Evolutionary conservation across 2,888 invertebrate genomes (phyloP), one percentile per base, ranked within the genome.

Genomic region (Nymphalis polychloros): DNA sequence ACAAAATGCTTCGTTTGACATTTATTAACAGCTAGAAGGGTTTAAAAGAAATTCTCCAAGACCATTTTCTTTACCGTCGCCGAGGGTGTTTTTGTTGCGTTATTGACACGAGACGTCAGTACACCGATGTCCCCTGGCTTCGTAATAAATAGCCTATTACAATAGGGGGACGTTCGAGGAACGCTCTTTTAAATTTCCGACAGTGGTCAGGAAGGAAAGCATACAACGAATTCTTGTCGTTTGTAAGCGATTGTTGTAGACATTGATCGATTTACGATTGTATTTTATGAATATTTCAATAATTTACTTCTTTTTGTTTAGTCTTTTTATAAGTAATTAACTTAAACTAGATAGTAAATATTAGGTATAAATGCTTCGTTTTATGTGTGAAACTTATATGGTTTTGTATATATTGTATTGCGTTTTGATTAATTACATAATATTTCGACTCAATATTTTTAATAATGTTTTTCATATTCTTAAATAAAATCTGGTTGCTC

Each of bases 21-120:
- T 90, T 92, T 92, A 92, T 90, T 89, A 90, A 89, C 88, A 84
- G 81, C 76, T 77, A 72, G 75, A 87, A 87, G 89, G 89, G 87
- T 88, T 86, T 79, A 76, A 77, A 73, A 84, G 79, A 83, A 84
- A 87, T 90, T 87, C 86, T 81, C 82, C 75, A 80, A 79, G 79
- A 81, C 78, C 81, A 82, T 85, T 85, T 83, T 79, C 83, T 84
- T 82, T 78, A 83, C 81, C 81, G 66, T 77, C 81, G 81, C 78
- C 79, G 83, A 80, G 81, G 82, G 78, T 76, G 79, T 77, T 77
- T 77, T 75, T 76, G 72, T 65, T 73, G 70, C 71, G 70, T 72
- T 74, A 75, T 72, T 75, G 76, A 77, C 72, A 69, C 68, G 72
- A 64, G 60, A 67, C 72, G 70, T 73, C 73, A 70, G 63, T 64